Evolutionary conservation across 2,888 invertebrate genomes (phyloP).

Genomic region (Diaphora mendica): DNA sequence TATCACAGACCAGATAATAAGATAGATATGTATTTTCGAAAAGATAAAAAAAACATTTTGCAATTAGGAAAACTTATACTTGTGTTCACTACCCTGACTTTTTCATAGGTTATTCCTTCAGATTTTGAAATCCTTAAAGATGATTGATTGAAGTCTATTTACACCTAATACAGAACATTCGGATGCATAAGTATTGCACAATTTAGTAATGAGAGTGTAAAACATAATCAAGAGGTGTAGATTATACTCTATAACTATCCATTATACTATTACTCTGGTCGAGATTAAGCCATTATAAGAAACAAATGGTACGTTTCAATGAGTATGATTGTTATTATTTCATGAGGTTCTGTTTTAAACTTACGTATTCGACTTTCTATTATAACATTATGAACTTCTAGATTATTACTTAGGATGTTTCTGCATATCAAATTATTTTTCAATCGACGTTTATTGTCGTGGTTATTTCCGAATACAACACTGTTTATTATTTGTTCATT

Average conservation of each 20-base stretch:
- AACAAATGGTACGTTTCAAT: constrained; percentile 3
- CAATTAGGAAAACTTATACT: too few relatives aligned
- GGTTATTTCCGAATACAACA: constrained; percentile 15
- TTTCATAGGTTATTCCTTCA: too few relatives aligned
- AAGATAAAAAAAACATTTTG: too few relatives aligned
- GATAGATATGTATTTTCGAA: too few relatives aligned
- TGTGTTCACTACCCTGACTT: too few relatives aligned
- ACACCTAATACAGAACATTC: not conserved
- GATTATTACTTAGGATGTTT: constrained; percentile 25
- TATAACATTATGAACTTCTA: constrained; percentile 9
- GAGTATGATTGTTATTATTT: not conserved
- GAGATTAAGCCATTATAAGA: constrained; percentile 3
- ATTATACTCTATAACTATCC: not conserved
- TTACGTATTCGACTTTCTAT: constrained; percentile 10
- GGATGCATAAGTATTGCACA: not conserved
- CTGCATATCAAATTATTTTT: constrained; percentile 18
- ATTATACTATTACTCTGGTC: constrained; percentile 4
- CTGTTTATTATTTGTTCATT: constrained; percentile 11
- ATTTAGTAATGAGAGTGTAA: not conserved
- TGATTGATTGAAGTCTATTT: not conserved
- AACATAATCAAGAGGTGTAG: not conserved
- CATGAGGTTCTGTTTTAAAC: not conserved
- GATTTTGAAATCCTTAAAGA: too few relatives aligned
- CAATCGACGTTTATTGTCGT: constrained; percentile 24
- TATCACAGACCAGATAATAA: too few relatives aligned